Conservation (phyloP, 2,888 invertebrate genomes). For the Dysmachus trigonus region DNA sequence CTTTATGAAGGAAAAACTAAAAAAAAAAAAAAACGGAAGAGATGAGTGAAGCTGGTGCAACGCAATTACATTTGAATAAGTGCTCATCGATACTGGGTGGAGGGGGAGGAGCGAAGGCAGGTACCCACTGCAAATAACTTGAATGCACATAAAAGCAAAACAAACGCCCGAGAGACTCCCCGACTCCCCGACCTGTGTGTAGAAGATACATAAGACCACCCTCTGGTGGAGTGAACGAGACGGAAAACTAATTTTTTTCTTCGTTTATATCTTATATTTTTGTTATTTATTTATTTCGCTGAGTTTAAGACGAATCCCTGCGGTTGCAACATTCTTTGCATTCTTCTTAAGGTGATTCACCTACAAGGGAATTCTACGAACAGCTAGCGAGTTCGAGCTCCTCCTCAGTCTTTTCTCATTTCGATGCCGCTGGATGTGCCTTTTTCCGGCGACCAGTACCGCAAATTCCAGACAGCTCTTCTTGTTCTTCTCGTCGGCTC, state of each 20-base stretch:
- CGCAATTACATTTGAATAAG: constrained; percentile 36
- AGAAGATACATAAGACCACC: background rate
- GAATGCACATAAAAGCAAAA: constrained; percentile 16
- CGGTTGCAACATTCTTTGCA: constrained; percentile 32
- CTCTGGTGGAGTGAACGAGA: background rate
- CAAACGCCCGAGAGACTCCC: background rate
- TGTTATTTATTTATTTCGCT: constrained; percentile 8
- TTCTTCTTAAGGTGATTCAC: constrained; percentile 42
- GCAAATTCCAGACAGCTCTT: constrained; percentile 9
- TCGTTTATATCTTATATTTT: background rate
- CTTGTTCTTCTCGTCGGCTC: background rate
- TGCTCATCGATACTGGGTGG: constrained; percentile 6
- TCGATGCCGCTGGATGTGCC: background rate
- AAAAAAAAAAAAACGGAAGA: constrained; percentile 6
- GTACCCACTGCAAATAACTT: constrained; percentile 12
- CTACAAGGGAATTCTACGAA: constrained; percentile 4
- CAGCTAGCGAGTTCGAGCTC: background rate
- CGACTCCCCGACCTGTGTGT: background rate
- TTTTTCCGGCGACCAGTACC: constrained; percentile 1
- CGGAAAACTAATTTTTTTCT: background rate
- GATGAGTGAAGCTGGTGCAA: background rate
- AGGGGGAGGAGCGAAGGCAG: background rate
- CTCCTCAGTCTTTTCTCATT: background rate
- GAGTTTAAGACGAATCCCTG: constrained; percentile 28
- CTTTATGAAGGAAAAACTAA: background rate